Conservation (phyloP, 2,113 vertebrate genomes). For the Bubo scandiacus region DNA sequence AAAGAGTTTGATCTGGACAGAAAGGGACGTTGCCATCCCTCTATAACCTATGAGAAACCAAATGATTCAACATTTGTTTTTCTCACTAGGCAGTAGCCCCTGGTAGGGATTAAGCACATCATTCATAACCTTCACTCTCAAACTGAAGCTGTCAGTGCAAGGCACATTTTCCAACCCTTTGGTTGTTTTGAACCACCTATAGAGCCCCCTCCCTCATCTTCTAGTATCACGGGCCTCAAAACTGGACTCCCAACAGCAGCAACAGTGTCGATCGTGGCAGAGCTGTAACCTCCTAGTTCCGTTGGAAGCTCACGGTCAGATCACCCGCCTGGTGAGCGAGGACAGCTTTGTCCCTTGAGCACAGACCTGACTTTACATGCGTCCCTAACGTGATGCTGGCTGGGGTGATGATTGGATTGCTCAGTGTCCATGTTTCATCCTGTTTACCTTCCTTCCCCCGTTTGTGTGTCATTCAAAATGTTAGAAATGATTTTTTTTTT, state of each 20-base stretch:
- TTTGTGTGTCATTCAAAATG: not conserved
- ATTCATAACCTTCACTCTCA: rapidly evolving
- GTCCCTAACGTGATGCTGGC: rapidly evolving
- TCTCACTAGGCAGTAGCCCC: not conserved
- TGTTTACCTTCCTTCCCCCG: not conserved
- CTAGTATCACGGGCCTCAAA: not conserved
- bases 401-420: not conserved
- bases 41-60: not conserved
- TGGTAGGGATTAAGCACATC: not conserved
- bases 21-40: not conserved
- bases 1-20: not conserved
- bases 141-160: not conserved
- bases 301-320: not conserved
- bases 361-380: rapidly evolving
- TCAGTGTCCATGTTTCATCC: not conserved
- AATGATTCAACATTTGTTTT: not conserved
- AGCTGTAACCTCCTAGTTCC: not conserved
- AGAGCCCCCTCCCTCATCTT: not conserved
- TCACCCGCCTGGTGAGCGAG: rapidly evolving
- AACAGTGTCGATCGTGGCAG: rapidly evolving
- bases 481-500: not conserved
- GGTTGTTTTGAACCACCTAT: not conserved
- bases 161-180: not conserved
- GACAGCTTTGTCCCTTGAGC: not conserved
- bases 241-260: not conserved